These are phyloP conservation scores for Adelognathus sp. DNA, from an alignment of 2,888 invertebrate genomes.

Conservation along the genomic window DNA sequence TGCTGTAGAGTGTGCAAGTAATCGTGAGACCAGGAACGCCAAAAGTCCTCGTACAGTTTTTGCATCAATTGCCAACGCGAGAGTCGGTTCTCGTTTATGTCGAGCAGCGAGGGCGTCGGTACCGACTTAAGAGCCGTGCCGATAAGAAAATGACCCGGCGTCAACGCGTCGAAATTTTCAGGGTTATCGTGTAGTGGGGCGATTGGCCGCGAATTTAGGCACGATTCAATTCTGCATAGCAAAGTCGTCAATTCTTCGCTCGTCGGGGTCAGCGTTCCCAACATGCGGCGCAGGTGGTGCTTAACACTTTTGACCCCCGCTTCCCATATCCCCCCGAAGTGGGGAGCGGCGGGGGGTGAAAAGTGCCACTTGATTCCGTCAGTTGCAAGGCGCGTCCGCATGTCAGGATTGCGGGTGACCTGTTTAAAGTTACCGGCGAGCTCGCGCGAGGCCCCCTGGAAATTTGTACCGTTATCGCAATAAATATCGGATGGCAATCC, in stretches of 20 bases:
- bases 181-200: neutral
- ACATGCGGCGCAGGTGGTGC: neutral
- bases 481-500: conserved; percentile 57
- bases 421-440: neutral
- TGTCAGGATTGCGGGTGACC: neutral
- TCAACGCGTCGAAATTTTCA: neutral
- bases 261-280: neutral
- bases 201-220: conserved; percentile 58
- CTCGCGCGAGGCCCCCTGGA: conserved; percentile 58
- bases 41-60: conserved; percentile 8
- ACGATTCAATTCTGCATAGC: conserved; percentile 47
- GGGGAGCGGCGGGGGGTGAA: conserved; percentile 58
- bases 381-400: neutral
- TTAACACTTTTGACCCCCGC: conserved; percentile 26
- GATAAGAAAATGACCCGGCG: conserved; percentile 40
- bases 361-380: conserved; percentile 50
- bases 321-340: conserved; percentile 30
- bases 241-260: conserved; percentile 47
- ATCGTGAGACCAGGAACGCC: conserved; percentile 35
- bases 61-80: conserved; percentile 34
- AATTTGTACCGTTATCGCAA: conserved; percentile 66
- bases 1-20: conserved; percentile 42
- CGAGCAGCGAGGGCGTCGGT: conserved; percentile 2
- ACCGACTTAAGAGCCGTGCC: conserved; percentile 7
- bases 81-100: conserved; percentile 10